phyloP scores from a whole-genome alignment of 2,888 invertebrate species.

The Cyclophora punctaria region DNA sequence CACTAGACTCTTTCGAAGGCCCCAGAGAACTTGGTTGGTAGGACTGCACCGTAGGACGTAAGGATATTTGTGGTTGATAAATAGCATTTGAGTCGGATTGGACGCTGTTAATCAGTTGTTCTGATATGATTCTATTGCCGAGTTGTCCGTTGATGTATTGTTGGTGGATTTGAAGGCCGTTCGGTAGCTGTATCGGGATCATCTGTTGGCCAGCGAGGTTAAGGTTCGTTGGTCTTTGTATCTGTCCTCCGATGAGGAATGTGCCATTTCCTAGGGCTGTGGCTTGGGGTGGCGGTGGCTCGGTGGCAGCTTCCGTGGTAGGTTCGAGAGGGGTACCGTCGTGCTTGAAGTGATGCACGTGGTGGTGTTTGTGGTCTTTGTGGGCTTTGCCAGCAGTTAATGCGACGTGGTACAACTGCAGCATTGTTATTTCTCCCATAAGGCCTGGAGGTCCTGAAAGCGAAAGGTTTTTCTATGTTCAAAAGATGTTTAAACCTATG shows the following conservation, averaged over 20 bases:
- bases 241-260: constrained; percentile 78
- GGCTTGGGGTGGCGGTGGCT: constrained; percentile 62
- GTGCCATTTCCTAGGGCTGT: constrained; percentile 69
- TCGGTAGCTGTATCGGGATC: constrained; percentile 58
- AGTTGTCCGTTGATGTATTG: constrained; percentile 80
- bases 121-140: constrained; percentile 71
- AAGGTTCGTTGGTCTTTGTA: constrained; percentile 74
- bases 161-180: constrained; percentile 69
- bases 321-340: constrained; percentile 79
- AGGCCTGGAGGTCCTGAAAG: constrained; percentile 77
- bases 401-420: constrained; percentile 87
- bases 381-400: constrained; percentile 90
- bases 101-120: constrained; percentile 66
- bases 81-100: constrained; percentile 34
- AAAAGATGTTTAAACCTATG: too few species aligned
- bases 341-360: constrained; percentile 86
- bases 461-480: too few species aligned
- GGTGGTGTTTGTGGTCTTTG: constrained; percentile 90
- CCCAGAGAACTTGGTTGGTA: constrained; percentile 33
- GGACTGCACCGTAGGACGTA: constrained; percentile 23
- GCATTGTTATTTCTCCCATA: constrained; percentile 85
- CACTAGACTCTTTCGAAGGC: constrained; percentile 47
- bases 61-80: constrained; percentile 26
- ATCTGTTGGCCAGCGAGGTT: constrained; percentile 51
- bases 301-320: constrained; percentile 74